Conservation (phyloP, 1,140 invertebrate species). For the Eumeta japonica region DNA sequence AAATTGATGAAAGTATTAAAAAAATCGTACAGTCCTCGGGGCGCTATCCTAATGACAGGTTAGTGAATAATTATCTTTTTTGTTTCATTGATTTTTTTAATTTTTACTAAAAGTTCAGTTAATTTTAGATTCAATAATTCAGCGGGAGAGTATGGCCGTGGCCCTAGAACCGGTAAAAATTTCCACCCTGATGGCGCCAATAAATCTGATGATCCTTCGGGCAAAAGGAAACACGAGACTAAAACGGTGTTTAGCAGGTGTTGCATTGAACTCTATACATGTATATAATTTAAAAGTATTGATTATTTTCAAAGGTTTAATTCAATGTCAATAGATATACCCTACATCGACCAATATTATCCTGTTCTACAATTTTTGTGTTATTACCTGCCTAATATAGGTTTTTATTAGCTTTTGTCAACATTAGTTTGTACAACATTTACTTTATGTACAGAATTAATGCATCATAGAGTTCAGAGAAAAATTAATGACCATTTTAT, state of each 20-base stretch:
- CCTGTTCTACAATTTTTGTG: no score
- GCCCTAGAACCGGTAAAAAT: slow-evolving; percentile 25
- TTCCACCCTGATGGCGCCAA: slow-evolving; percentile 27
- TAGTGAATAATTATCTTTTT: slow-evolving; percentile 15
- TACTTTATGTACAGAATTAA: no score
- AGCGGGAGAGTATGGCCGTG: slow-evolving; percentile 37
- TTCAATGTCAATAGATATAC: no score
- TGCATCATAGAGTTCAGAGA: no score
- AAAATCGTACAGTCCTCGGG: slow-evolving; percentile 50
- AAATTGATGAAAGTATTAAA: slow-evolving; percentile 56
- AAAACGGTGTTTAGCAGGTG: slow-evolving; percentile 57
- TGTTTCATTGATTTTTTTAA: slow-evolving; percentile 7
- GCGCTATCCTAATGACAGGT: slow-evolving; percentile 50
- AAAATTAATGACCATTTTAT: no score
- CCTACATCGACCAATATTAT: no score
- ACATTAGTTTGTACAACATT: no score
- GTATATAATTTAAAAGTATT: no score
- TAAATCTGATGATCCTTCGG: slow-evolving; percentile 34
- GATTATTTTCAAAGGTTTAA: no score
- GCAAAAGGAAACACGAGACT: slow-evolving; percentile 50
- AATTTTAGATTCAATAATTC: slow-evolving; percentile 35
- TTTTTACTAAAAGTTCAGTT: slow-evolving; percentile 5
- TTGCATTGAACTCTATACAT: slow-evolving; percentile 14
- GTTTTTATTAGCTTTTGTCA: no score
- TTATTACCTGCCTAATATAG: no score